Evolutionary conservation across 1,140 invertebrate genomes (phyloP).

Genomic region (Micrasema longulum): DNA sequence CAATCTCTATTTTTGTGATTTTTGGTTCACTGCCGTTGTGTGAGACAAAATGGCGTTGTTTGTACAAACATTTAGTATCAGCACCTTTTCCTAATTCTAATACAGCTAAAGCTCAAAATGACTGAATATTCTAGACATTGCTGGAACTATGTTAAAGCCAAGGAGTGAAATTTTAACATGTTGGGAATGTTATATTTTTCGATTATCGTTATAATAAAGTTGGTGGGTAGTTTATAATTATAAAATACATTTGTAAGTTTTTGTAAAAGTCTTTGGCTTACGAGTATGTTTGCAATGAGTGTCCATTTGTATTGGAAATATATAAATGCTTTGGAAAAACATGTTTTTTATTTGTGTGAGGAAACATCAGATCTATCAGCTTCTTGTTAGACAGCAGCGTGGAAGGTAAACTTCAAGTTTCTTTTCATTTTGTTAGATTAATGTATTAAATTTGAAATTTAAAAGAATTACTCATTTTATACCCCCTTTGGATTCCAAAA

Average conservation of each 20-base stretch:
- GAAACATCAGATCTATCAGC: no score
- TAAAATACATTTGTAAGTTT: conserved; percentile 39
- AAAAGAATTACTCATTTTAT: no score
- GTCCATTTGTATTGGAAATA: conserved; percentile 47
- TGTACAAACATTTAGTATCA: background rate
- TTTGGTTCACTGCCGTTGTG: background rate
- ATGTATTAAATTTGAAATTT: no score
- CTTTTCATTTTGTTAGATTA: no score
- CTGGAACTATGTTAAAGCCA: background rate
- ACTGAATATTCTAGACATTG: background rate
- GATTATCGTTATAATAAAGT: conserved; percentile 18
- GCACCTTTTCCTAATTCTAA: background rate
- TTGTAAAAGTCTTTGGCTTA: conserved; percentile 41
- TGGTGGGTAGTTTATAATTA: conserved; percentile 28
- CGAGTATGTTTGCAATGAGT: conserved; percentile 51
- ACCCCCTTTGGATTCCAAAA: no score
- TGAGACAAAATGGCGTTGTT: background rate
- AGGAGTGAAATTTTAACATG: no score
- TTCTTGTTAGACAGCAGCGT: no score
- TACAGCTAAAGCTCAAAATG: background rate
- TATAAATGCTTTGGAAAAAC: conserved; percentile 48
- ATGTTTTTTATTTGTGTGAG: conserved; percentile 7
- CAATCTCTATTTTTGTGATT: no score
- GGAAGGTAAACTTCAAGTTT: no score
- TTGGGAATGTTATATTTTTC: conserved; percentile 11